Percentiles rank a stretch among this genome's conserved stretches.
phyloP scores from a whole-genome alignment of 2,888 invertebrate species.

The Macrosoma leucophasiata region DNA sequence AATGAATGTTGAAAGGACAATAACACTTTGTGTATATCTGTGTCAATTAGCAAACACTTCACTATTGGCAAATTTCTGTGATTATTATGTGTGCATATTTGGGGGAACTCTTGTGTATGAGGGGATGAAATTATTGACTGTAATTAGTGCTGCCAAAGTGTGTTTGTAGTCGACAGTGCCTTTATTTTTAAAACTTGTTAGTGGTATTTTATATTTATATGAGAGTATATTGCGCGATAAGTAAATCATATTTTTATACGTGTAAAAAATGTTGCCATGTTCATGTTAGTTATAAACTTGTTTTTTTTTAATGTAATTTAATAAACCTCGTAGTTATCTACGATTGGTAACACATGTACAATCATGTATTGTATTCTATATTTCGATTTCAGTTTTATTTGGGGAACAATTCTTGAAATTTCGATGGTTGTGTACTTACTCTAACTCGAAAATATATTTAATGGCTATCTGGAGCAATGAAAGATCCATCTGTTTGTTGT shows the following conservation, averaged over 20 bases:
- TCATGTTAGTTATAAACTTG: slow-evolving; percentile 59
- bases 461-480: slow-evolving; percentile 25
- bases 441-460: slow-evolving; percentile 22
- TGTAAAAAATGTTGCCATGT: slow-evolving; percentile 74
- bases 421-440: slow-evolving; percentile 73
- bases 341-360: slow-evolving; percentile 24
- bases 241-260: slow-evolving; percentile 70
- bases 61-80: slow-evolving; percentile 72
- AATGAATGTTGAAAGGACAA: slow-evolving; percentile 39
- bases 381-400: slow-evolving; percentile 21
- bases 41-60: slow-evolving; percentile 67
- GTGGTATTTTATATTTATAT: slow-evolving; percentile 67
- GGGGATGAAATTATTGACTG: slow-evolving; percentile 43
- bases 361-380: slow-evolving; percentile 21
- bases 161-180: slow-evolving; percentile 77
- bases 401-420: slow-evolving; percentile 44
- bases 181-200: slow-evolving; percentile 62
- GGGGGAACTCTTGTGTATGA: slow-evolving; percentile 40
- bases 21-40: slow-evolving; percentile 52
- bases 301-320: slow-evolving; percentile 30
- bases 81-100: slow-evolving; percentile 55
- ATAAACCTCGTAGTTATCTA: slow-evolving; percentile 5
- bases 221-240: slow-evolving; percentile 65
- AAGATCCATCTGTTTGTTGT: slow-evolving; percentile 31
- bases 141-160: slow-evolving; percentile 74